Evolutionary conservation across 2,888 invertebrate genomes (phyloP).

Genomic region (Willowsia nigromaculata): DNA sequence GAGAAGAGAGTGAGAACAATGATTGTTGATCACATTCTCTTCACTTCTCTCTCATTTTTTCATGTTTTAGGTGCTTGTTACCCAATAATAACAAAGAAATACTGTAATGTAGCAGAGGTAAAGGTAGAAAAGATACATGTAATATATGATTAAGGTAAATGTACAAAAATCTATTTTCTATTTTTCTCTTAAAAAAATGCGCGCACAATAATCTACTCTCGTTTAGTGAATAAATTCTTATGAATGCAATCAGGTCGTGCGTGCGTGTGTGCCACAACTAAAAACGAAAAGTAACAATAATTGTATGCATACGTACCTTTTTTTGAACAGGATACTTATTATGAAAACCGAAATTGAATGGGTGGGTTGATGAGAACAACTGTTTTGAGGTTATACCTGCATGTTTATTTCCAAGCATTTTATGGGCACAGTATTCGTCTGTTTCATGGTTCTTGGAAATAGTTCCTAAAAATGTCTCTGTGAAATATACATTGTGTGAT

Average conservation of each 20-base stretch:
- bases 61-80: slow-evolving; percentile 25
- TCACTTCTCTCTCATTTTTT: slow-evolving; percentile 36
- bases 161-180: slow-evolving; percentile 14
- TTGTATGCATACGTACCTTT: slow-evolving; percentile 11
- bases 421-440: neutral
- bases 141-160: slow-evolving; percentile 10
- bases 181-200: neutral
- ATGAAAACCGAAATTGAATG: slow-evolving; percentile 59
- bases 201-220: neutral
- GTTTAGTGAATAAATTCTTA: neutral
- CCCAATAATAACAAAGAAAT: slow-evolving; percentile 37
- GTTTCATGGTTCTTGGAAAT: slow-evolving; percentile 10
- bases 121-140: neutral
- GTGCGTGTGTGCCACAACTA: slow-evolving; percentile 36
- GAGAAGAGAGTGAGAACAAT: slow-evolving; percentile 56
- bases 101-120: neutral
- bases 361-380: slow-evolving; percentile 55
- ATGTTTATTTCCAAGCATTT: neutral
- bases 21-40: slow-evolving; percentile 64
- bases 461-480: neutral
- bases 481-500: neutral
- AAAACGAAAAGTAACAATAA: neutral
- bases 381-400: neutral
- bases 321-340: slow-evolving; percentile 49
- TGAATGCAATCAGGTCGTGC: slow-evolving; percentile 34